Base-by-base conservation (phyloP, 2,113 vertebrate genomes). In the Hypomesus transpacificus region DNA sequence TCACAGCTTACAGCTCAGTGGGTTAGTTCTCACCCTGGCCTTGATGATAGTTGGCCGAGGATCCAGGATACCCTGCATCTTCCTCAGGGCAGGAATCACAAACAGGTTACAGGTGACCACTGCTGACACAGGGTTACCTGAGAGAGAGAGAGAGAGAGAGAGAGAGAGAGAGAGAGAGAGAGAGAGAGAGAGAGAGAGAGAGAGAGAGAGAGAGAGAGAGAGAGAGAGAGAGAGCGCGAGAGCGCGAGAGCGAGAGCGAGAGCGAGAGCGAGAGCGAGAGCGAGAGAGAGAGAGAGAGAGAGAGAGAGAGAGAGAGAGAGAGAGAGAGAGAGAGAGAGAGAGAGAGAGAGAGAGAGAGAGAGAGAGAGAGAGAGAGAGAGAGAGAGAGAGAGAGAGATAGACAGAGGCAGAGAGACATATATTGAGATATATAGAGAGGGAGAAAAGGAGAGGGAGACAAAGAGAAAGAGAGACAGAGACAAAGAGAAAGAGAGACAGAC, bases 51-150 rank as follows among this genome's bases (percentile, higher is more conserved):
- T 99, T 73, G 97, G 96, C 76, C 97, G 92, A 83, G 97, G 96
- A 88, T 99, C 97, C 90, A 99, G 85, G 82, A 99, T 97, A 75
- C 97, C 97, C 85, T 99, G 97, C 97, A 99, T 98, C 87, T 99
- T 99, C 90, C 97, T 95, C 89, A 99, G 90, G 67, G 97, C 97
- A 70, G 97, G 97, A 87, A 99, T 98, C 84, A 99, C 97, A 87
- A 99, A 99, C 85, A 99, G 96, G 88, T 99, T 99, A 91, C 97
- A 99, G 75, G 96, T 99, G 83, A 99, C 97, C 60, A 98, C 97
- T 51, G 97, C 97, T 71, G 97, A 99, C 87, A 99, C 97, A 56
- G 97, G 97, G 86, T 99, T 99, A 81, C 97, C 97, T 99, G n/a
- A 68, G 18, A 59, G n/a, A 68, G 11, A 61, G 7, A 26, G 51